These are phyloP conservation scores for Eupeodes latifasciatus DNA, from an alignment of 2,888 invertebrate species.

Conservation along the genomic window DNA sequence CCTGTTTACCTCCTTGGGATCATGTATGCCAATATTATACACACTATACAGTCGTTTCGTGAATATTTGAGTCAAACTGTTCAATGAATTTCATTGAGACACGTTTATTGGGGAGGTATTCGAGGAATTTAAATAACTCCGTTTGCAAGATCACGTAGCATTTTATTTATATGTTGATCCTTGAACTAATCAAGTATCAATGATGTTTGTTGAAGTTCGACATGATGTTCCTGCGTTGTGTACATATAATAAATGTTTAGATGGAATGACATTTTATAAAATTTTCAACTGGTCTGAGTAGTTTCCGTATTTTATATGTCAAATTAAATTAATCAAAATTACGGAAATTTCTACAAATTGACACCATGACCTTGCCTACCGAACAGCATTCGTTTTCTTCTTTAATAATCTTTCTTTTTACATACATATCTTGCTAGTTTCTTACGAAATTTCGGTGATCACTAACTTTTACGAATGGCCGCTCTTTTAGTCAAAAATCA, in stretches of 20 bases:
- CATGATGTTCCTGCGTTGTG: not conserved
- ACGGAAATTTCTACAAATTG: too few relatives aligned
- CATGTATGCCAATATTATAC: conserved; percentile 51
- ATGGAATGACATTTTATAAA: too few relatives aligned
- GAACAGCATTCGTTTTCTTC: too few relatives aligned
- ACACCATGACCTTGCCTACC: too few relatives aligned
- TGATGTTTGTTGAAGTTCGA: not conserved
- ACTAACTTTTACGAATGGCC: too few relatives aligned
- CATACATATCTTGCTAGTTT: too few relatives aligned
- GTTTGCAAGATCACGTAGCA: conserved; percentile 51
- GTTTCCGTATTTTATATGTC: too few relatives aligned
- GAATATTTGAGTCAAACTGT: conserved; percentile 41
- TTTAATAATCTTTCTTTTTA: too few relatives aligned
- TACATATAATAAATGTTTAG: not conserved
- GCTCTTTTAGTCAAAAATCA: too few relatives aligned
- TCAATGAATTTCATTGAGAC: conserved; percentile 52
- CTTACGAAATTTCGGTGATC: too few relatives aligned
- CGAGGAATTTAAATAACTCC: not conserved
- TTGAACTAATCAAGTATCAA: not conserved
- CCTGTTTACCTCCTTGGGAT: conserved; percentile 54
- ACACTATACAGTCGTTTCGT: conserved; percentile 16
- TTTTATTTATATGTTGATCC: not conserved
- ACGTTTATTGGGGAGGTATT: not conserved
- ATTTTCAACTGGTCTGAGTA: too few relatives aligned
- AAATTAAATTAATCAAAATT: too few relatives aligned